Evolutionary conservation across 2,888 invertebrate species (phyloP).

Genomic region (Lissocephala sabroskyi): DNA sequence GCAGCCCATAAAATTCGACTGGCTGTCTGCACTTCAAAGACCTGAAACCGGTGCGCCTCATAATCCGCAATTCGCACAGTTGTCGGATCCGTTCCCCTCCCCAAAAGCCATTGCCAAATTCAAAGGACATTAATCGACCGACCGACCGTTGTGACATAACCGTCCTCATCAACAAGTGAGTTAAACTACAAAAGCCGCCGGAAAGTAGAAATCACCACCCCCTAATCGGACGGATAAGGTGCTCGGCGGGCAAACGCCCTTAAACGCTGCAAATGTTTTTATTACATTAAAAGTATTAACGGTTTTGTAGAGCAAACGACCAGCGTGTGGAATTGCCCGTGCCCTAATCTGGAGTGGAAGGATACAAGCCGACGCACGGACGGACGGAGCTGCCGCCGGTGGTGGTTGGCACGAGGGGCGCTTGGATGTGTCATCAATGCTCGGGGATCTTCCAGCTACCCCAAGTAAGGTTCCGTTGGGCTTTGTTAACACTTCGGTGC

Average conservation of each 20-base stretch:
- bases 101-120: conserved; percentile 1
- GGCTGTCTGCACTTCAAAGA: conserved; percentile 46
- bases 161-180: conserved; percentile 49
- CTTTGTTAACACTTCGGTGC: conserved; percentile 26
- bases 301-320: conserved; percentile 54
- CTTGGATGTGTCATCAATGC: conserved; percentile 64
- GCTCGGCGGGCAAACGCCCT: no score
- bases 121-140: conserved; percentile 27
- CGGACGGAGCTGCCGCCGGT: no score
- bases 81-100: no score
- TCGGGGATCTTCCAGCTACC: conserved; percentile 5
- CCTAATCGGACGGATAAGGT: neutral
- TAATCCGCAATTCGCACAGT: no score
- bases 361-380: conserved; percentile 20
- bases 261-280: conserved; percentile 59
- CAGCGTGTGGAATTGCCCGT: no score
- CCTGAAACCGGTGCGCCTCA: no score
- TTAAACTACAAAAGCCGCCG: conserved; percentile 8
- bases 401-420: conserved; percentile 18
- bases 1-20: conserved; percentile 47
- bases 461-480: conserved; percentile 10
- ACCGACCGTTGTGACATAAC: conserved; percentile 23
- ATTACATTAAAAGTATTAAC: conserved; percentile 66
- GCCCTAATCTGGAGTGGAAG: conserved; percentile 2
- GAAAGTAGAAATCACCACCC: conserved; percentile 20